Evolutionary conservation across 2,797 vertebrate genomes (phyloP), one percentile per base, ranked within the genome.

Genomic region (Remorina albescens): DNA sequence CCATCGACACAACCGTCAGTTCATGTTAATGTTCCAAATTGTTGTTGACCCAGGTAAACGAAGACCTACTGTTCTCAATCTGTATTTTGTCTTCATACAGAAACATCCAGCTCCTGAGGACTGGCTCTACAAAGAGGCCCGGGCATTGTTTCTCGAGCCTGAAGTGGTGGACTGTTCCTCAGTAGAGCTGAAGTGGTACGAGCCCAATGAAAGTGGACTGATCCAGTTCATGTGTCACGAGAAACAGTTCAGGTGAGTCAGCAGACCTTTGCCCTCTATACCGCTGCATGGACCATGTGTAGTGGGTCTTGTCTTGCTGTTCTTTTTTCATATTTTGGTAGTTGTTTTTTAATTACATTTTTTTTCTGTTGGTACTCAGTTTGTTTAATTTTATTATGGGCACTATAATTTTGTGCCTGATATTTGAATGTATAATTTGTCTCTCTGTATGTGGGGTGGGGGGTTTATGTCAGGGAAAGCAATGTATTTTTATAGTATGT

Each of bases 91-190:
- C 8, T 13, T 42, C 53, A 15, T 81, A 64, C 82, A 96, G 95
- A 99, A 99, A 69, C 95, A 98, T 89, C 93, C 97, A 0, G 81
- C 96, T 63, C 97, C 98, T 0, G 97, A 98, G 64, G 96, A 97
- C 74, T 98, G 98, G 97, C 90, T 97, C 23, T 98, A 95, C 89
- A 97, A 90, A 82, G 97, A 99, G 84, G 97, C 98, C 65, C 95
- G 96, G 51, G 88, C 85, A 41, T 94, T 99, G 68, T 99, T 99
- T 67, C 59, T 98, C 74, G 90, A 96, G 39, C 97, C 98, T 0
- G 97, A 98, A 0, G 97, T 99, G 81, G 91, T 98, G 13, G 93
- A 99, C 63, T 88, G 95, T 0, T 88, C 94, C 0, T 11, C 90
- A 0, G 83, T 97, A 16, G 97, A 99, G 12, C 90, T 99, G 58